phyloP scores from a whole-genome alignment of 2,888 invertebrate genomes.

The Eupithecia abbreviata region DNA sequence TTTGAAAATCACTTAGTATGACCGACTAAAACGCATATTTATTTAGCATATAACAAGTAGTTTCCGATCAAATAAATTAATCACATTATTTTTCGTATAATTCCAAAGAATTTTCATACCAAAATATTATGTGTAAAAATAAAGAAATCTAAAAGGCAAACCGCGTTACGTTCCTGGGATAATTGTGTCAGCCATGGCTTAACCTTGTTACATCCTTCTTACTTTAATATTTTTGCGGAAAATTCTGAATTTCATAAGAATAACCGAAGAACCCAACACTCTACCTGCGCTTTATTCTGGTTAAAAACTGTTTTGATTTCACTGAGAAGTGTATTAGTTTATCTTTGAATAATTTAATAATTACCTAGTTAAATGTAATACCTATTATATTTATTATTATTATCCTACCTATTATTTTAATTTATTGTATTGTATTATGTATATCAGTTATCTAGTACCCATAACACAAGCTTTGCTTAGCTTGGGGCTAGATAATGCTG shows the following conservation, averaged over 20 bases:
- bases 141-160: conserved; percentile 31
- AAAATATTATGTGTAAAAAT: conserved; percentile 26
- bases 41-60: no score
- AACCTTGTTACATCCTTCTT: conserved; percentile 37
- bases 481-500: no score
- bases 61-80: no score
- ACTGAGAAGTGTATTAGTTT: neutral
- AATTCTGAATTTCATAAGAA: conserved; percentile 18
- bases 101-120: neutral
- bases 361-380: neutral
- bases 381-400: no score
- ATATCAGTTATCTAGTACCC: no score
- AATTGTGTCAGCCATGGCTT: conserved; percentile 44
- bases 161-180: conserved; percentile 29
- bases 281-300: neutral
- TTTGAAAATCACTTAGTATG: no score
- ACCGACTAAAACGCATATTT: no score
- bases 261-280: neutral
- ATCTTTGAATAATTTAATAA: neutral
- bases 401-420: no score
- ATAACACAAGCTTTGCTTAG: no score
- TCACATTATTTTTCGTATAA: neutral
- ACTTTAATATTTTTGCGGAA: conserved; percentile 29
- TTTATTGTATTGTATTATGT: no score
- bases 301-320: neutral